A percentile compares a stretch with the other conserved stretches of the same genome.
Evolutionary conservation across 2,113 vertebrate species (phyloP).

Genomic region (Pycnonotus jocosus): DNA sequence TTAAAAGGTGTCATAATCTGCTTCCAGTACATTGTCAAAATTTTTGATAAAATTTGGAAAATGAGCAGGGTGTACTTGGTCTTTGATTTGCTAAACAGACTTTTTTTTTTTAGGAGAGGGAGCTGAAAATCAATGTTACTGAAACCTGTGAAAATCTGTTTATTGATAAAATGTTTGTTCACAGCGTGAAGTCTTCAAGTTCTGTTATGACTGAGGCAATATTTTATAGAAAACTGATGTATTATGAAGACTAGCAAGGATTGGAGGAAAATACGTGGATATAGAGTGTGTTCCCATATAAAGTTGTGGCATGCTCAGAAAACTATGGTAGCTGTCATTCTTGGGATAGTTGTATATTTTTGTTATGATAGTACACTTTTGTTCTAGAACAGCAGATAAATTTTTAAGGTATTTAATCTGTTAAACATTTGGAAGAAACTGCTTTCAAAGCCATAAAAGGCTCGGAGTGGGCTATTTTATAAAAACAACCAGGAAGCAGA

Average conservation of each 20-base stretch:
- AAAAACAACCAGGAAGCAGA: background rate
- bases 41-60: background rate
- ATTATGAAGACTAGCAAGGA: background rate
- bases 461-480: background rate
- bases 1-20: background rate
- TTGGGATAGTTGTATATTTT: background rate
- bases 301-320: background rate
- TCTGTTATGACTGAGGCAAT: background rate
- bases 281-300: background rate
- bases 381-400: background rate
- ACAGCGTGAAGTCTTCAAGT: background rate
- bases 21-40: background rate
- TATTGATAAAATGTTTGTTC: background rate
- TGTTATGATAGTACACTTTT: background rate
- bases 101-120: background rate
- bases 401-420: background rate
- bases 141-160: conserved; percentile 5
- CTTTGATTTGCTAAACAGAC: background rate
- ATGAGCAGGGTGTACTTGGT: background rate
- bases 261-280: background rate
- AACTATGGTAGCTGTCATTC: background rate
- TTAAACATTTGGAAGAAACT: background rate
- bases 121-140: background rate
- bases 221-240: background rate
- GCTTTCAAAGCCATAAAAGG: background rate